A percentile compares a stretch with the other conserved stretches of the same genome.
Conservation (phyloP, 2,797 vertebrate species). For the Catamblyrhynchus diadema region DNA sequence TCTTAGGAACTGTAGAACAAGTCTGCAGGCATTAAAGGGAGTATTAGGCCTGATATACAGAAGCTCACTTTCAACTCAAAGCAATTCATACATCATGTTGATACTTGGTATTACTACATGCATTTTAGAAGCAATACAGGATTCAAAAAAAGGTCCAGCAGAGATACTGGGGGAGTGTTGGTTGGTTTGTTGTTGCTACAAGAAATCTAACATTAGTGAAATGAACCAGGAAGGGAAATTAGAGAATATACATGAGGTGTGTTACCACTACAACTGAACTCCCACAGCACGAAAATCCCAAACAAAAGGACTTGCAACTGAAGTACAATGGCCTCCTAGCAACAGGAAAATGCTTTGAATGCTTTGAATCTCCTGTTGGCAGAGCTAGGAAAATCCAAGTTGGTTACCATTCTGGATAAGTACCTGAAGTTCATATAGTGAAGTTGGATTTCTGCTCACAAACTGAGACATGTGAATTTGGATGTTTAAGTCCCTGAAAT, state of each 20-base stretch:
- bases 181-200: neutral
- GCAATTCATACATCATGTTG: neutral
- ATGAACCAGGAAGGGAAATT: neutral
- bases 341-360: neutral
- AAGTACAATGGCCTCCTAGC: neutral
- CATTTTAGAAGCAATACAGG: neutral
- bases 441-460: neutral
- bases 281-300: neutral
- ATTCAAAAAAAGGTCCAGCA: neutral
- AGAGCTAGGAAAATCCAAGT: neutral
- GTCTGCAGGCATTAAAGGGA: neutral
- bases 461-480: neutral
- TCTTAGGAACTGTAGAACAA: neutral
- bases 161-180: neutral
- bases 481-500: neutral
- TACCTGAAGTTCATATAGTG: neutral
- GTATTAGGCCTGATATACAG: neutral
- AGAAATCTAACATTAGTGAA: neutral
- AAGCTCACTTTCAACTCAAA: neutral
- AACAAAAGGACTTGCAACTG: neutral
- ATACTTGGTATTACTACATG: neutral
- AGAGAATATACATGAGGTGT: neutral
- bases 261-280: neutral
- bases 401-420: neutral
- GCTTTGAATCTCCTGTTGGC: neutral